Evolutionary conservation across 1,140 invertebrate genomes (phyloP).

Genomic region (Brachionus calyciflorus): DNA sequence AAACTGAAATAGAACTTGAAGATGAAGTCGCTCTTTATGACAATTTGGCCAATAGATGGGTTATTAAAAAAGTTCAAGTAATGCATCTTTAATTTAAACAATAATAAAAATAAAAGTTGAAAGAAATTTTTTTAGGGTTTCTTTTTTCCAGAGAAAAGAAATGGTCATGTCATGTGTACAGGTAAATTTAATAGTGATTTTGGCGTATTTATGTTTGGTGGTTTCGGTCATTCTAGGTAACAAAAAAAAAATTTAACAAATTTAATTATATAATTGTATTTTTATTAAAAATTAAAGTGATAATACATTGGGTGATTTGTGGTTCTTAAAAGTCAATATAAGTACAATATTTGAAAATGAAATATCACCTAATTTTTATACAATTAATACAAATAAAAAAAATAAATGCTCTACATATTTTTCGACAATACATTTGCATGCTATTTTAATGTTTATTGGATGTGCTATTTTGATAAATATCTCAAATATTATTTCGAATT

Average conservation of each 20-base stretch:
- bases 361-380: neutral
- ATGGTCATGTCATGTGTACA: conserved; percentile 32
- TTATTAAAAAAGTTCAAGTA: conserved; percentile 22
- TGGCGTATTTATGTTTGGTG: conserved; percentile 41
- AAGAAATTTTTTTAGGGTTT: neutral
- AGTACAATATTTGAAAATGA: conserved; percentile 19
- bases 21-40: conserved; percentile 40
- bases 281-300: neutral
- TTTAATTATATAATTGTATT: too few species aligned
- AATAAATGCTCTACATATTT: conserved; percentile 20
- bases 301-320: conserved; percentile 5
- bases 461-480: conserved; percentile 28
- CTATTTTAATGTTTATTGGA: conserved; percentile 43
- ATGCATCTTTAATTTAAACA: neutral
- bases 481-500: neutral
- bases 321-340: conserved; percentile 40
- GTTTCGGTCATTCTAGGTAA: conserved; percentile 42
- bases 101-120: neutral
- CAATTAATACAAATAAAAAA: neutral
- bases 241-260: neutral
- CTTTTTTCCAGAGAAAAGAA: conserved; percentile 40
- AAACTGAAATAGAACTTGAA: neutral
- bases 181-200: neutral
- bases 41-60: conserved; percentile 16
- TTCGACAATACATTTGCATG: conserved; percentile 41